Evolutionary conservation across 2,113 vertebrate genomes (phyloP).

Genomic region (Suncus etruscus): DNA sequence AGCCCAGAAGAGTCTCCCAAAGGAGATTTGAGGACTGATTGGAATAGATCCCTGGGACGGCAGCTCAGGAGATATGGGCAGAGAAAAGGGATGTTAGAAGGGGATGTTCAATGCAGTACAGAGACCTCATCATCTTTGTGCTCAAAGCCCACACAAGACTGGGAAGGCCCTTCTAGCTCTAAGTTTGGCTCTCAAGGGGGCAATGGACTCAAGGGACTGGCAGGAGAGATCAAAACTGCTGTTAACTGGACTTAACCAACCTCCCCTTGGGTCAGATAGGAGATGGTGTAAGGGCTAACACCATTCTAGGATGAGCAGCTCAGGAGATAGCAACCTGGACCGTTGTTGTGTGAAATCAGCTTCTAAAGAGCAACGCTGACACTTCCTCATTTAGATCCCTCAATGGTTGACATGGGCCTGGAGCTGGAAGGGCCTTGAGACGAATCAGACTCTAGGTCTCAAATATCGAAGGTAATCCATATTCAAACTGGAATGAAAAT

Average conservation of each 20-base stretch:
- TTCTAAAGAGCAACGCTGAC: background rate
- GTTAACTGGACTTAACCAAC: slow-evolving; percentile 12
- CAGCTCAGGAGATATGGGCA: background rate
- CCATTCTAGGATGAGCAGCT: background rate
- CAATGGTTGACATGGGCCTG: too few relatives aligned
- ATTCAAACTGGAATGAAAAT: background rate
- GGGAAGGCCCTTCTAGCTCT: background rate
- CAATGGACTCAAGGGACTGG: too few relatives aligned
- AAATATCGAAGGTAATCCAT: fast-evolving
- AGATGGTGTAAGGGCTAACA: background rate
- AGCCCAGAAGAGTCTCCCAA: background rate
- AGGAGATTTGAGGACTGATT: background rate
- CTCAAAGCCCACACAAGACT: background rate
- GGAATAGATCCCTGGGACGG: background rate
- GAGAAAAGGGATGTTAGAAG: too few relatives aligned
- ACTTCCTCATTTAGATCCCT: slow-evolving; percentile 10
- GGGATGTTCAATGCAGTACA: background rate
- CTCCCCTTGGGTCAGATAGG: slow-evolving; percentile 46
- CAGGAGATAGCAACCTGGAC: background rate
- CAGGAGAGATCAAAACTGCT: background rate
- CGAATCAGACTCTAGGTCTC: background rate
- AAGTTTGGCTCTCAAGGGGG: background rate
- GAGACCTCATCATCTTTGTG: background rate
- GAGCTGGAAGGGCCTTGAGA: background rate
- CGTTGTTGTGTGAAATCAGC: slow-evolving; percentile 52